Evolutionary conservation across 1,140 invertebrate genomes (phyloP).

Genomic region (Drosophila parabipectinata): DNA sequence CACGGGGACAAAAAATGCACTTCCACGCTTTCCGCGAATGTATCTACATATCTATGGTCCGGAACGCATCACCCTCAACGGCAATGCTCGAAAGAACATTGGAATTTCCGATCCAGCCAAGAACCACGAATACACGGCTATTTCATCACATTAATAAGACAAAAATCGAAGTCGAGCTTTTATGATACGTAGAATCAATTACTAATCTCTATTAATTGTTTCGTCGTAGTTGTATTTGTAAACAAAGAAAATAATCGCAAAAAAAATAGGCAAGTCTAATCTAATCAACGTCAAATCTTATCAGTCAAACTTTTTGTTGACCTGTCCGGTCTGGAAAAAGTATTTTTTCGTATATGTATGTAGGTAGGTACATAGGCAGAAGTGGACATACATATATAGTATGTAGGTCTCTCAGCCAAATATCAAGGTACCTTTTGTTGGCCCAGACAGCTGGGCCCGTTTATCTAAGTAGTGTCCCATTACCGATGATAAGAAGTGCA

Average conservation of each 20-base stretch:
- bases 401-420: slow-evolving; percentile 38
- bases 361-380: too few species aligned
- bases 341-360: slow-evolving; percentile 14
- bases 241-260: slow-evolving; percentile 59
- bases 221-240: slow-evolving; percentile 36
- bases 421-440: slow-evolving; percentile 21
- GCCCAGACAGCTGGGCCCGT: slow-evolving; percentile 31
- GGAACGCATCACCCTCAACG: slow-evolving; percentile 4
- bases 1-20: slow-evolving; percentile 47
- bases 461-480: slow-evolving; percentile 30
- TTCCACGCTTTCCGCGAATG: slow-evolving; percentile 42
- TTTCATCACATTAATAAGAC: slow-evolving; percentile 39
- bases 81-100: slow-evolving; percentile 15
- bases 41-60: slow-evolving; percentile 38
- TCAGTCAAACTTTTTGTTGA: slow-evolving; percentile 60
- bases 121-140: slow-evolving; percentile 5
- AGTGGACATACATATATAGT: slow-evolving; percentile 1
- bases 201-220: slow-evolving; percentile 46
- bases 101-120: not conserved
- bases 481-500: slow-evolving; percentile 30
- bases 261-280: slow-evolving; percentile 38
- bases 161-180: slow-evolving; percentile 17
- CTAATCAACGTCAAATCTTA: slow-evolving; percentile 52
- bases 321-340: slow-evolving; percentile 38
- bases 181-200: slow-evolving; percentile 38